phyloP scores from a whole-genome alignment of 2,888 invertebrate species.

The Aphodius granarius region DNA sequence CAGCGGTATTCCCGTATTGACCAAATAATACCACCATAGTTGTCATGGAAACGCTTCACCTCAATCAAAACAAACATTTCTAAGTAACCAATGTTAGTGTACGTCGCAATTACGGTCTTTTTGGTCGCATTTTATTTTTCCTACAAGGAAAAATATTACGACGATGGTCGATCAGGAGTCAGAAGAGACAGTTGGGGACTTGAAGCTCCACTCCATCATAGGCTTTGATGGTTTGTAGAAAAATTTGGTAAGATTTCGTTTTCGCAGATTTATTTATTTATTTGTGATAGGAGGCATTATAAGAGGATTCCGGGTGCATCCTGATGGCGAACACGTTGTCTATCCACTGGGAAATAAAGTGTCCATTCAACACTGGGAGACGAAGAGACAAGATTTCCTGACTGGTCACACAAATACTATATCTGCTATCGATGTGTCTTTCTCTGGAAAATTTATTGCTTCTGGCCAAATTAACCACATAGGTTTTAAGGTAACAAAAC shows the following conservation, averaged over 20 bases:
- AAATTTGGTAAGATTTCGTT: slow-evolving; percentile 11
- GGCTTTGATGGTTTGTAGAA: slow-evolving; percentile 74
- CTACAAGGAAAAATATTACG: slow-evolving; percentile 2
- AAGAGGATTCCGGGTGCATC: slow-evolving; percentile 71
- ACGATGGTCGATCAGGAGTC: slow-evolving; percentile 26
- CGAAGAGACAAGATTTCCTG: slow-evolving; percentile 74
- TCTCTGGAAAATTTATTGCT: slow-evolving; percentile 75
- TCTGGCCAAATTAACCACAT: slow-evolving; percentile 91
- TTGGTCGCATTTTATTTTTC: background rate
- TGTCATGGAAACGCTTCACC: background rate
- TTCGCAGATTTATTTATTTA: background rate
- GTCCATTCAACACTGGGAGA: slow-evolving; percentile 68
- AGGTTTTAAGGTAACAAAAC: slow-evolving; percentile 81
- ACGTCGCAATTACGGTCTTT: background rate
- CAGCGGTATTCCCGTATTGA: no score
- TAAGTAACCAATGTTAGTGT: background rate
- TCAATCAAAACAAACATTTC: background rate
- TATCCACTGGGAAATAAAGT: slow-evolving; percentile 82
- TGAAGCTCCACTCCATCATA: slow-evolving; percentile 71
- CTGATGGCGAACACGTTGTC: slow-evolving; percentile 68
- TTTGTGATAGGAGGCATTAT: slow-evolving; percentile 49
- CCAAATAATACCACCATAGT: no score
- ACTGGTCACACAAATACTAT: slow-evolving; percentile 80
- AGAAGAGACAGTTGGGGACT: slow-evolving; percentile 60
- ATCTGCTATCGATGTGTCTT: slow-evolving; percentile 76